These are phyloP conservation scores for Cybosia mesomella DNA, from an alignment of 2,888 invertebrate species.

Conservation along the genomic window DNA sequence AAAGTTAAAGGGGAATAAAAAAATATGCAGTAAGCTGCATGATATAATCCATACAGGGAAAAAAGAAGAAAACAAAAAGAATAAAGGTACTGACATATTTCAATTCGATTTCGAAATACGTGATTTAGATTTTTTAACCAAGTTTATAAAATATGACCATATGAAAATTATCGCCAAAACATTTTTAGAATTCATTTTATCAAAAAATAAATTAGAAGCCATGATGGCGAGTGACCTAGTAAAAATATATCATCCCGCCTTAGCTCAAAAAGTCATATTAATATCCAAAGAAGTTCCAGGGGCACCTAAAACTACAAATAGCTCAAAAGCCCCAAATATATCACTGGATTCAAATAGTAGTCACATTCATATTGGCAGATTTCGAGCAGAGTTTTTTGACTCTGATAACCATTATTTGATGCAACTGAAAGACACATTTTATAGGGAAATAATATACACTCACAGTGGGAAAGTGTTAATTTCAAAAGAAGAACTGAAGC, in stretches of 20 bases:
- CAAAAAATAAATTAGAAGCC: slow-evolving; percentile 42
- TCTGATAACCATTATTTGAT: slow-evolving; percentile 40
- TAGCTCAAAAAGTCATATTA: slow-evolving; percentile 52
- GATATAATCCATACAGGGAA: slow-evolving; percentile 48
- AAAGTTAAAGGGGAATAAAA: slow-evolving; percentile 34
- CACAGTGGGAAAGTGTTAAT: slow-evolving; percentile 38
- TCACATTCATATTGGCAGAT: slow-evolving; percentile 37
- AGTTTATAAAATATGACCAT: slow-evolving; percentile 48
- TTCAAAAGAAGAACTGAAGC: slow-evolving; percentile 36
- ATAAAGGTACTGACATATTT: slow-evolving; percentile 37
- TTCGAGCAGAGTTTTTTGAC: slow-evolving; percentile 53
- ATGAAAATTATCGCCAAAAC: slow-evolving; percentile 48
- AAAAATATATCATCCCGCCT: slow-evolving; percentile 56
- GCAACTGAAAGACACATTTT: slow-evolving; percentile 49
- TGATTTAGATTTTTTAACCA: slow-evolving; percentile 47
- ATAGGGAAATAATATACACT: slow-evolving; percentile 43
- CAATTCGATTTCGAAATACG: slow-evolving; percentile 49
- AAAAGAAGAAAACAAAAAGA: slow-evolving; percentile 11
- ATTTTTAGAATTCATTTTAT: slow-evolving; percentile 51
- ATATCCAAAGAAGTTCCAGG: slow-evolving; percentile 9
- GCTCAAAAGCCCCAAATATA: neutral
- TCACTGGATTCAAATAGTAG: neutral
- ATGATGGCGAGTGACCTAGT: slow-evolving; percentile 55
- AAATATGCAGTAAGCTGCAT: slow-evolving; percentile 45
- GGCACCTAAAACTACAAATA: neutral